Base-by-base conservation (phyloP, 2,113 vertebrate genomes). In the Menidia beryllina region DNA sequence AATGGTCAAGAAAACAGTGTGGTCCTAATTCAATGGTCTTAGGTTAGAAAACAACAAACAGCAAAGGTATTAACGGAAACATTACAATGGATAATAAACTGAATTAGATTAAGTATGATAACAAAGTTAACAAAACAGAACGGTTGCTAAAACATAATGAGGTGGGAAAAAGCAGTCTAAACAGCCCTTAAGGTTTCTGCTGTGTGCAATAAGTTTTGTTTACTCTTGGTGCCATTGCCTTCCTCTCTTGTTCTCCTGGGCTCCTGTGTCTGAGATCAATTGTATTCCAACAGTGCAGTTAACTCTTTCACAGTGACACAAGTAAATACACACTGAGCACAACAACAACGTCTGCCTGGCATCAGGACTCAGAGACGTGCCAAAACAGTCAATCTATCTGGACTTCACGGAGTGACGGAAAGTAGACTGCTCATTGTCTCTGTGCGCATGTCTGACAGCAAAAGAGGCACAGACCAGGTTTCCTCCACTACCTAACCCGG, bases 331-430 rank as follows among this genome's bases (percentile, higher is more conserved):
- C 69, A 67, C 34, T 55, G 5, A 15, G 27, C 7, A 24, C 27
- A 11, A 59, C 58, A 80, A 48, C 48, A 75, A 69, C 15, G 41
- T 54, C 65, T 84, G 58, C 20, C 55, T 83, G 77, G 65, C 69
- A 69, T 49, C 57, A 57, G 6, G 45, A 41, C 23, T 56, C 41
- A 57, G 61, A 69, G 39, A 63, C 48, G 67, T 71, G 54, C 72
- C 78, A 80, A 66, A 84, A 63, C 79, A 85, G 53, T 49, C 84
- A 75, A 79, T 81, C 75, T 74, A 81, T 87, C 69, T 81, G 79
- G 82, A 79, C 75, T 75, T 65, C 69, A 77, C 63, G 45, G 59
- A 78, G 10, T 62, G 71, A 68, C 25, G 6, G 54, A 72, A 86
- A 85, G 67, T 61, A 64, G 57, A 45, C 30, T 54, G 43, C 39